These are phyloP conservation scores for Heliconius nattereri DNA, from an alignment of 1,140 invertebrate species.

Conservation along the genomic window DNA sequence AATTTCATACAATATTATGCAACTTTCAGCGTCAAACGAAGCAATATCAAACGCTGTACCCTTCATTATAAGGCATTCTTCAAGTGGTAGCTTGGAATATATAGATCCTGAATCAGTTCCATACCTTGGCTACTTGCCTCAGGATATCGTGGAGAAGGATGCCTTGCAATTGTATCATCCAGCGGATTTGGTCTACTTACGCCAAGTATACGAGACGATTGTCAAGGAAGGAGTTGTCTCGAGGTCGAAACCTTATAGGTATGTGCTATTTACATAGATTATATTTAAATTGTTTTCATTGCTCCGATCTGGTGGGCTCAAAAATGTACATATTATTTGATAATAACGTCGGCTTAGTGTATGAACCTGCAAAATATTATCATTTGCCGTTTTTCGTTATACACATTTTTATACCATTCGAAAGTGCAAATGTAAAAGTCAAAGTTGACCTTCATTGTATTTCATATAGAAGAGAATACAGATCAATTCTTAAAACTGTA, in stretches of 20 bases:
- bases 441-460: no score
- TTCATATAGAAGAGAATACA: no score
- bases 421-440: no score
- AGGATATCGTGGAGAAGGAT: conserved; percentile 91
- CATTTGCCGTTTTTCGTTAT: no score
- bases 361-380: no score
- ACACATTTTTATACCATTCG: no score
- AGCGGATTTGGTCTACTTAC: conserved; percentile 89
- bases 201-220: conserved; percentile 92
- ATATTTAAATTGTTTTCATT: no score
- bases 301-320: no score
- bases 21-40: conserved; percentile 84
- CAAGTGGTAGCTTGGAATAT: conserved; percentile 87
- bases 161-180: conserved; percentile 94
- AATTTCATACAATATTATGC: background rate
- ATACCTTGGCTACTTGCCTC: conserved; percentile 93
- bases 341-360: no score
- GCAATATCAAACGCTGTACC: conserved; percentile 54
- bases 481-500: no score
- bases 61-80: conserved; percentile 90
- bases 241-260: conserved; percentile 87
- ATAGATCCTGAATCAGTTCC: conserved; percentile 90
- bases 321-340: no score
- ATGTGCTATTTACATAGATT: conserved; percentile 13
- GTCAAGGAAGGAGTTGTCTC: conserved; percentile 83